Conservation (phyloP, 2,113 vertebrate species). For the Cephalopterus ornatus region DNA sequence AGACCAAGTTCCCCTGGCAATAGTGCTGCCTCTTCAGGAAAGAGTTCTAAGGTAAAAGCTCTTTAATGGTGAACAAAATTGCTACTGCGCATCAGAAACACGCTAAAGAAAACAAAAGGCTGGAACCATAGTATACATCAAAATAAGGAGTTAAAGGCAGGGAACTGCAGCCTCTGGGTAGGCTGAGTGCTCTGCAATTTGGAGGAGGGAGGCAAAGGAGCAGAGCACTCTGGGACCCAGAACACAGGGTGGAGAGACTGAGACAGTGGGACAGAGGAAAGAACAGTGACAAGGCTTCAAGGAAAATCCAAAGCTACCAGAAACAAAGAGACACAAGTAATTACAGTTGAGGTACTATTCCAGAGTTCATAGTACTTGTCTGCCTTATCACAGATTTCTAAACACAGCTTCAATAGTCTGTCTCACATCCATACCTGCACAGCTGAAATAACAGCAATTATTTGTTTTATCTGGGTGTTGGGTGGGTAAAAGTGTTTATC, state of each 20-base stretch:
- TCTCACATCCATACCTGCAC: not conserved
- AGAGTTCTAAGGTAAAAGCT: not conserved
- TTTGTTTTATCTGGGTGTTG: not conserved
- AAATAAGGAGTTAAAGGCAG: not conserved
- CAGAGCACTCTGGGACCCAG: not conserved
- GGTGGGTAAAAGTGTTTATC: not conserved
- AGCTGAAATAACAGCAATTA: not conserved
- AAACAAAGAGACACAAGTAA: not conserved
- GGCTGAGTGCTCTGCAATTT: too few species aligned
- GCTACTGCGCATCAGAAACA: not conserved
- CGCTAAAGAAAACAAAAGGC: fast-evolving
- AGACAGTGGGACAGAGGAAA: not conserved
- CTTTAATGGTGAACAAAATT: not conserved
- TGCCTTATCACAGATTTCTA: not conserved
- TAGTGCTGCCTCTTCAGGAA: not conserved
- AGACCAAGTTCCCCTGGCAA: not conserved
- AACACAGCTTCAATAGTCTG: not conserved
- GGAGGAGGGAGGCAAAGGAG: not conserved
- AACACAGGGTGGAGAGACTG: not conserved
- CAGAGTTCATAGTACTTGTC: not conserved
- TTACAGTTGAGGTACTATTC: not conserved
- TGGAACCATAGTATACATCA: not conserved
- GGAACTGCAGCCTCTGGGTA: not conserved
- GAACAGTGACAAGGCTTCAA: not conserved
- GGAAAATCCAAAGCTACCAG: not conserved